These are phyloP conservation scores for Carassius carassius DNA, from an alignment of 2,113 vertebrate species.

Conservation along the genomic window DNA sequence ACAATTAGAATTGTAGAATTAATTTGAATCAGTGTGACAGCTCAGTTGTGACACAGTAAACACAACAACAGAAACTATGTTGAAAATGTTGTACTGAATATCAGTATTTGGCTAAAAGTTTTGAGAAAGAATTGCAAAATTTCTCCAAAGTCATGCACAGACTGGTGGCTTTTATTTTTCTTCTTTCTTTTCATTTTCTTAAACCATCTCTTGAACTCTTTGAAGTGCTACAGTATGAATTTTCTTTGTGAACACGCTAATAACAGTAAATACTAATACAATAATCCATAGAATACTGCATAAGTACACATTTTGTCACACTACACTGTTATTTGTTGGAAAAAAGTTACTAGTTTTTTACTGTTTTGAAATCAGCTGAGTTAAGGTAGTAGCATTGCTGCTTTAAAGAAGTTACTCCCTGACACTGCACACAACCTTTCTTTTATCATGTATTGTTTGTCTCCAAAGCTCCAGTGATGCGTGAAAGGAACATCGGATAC, in stretches of 20 bases:
- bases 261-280: neutral
- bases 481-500: slow-evolving; percentile 30
- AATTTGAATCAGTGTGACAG: neutral
- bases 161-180: neutral
- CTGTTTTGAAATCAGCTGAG: neutral
- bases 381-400: neutral
- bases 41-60: neutral
- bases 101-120: neutral
- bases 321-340: neutral
- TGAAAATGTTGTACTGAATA: neutral
- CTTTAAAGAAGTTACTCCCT: slow-evolving; percentile 1
- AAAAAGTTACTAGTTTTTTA: neutral
- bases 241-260: neutral
- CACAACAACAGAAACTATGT: neutral
- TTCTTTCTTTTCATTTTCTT: neutral
- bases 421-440: slow-evolving; percentile 13
- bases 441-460: slow-evolving; percentile 40
- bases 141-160: neutral
- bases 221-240: neutral
- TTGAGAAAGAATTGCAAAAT: neutral
- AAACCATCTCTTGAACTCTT: neutral
- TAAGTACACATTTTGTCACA: neutral
- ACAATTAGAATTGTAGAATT: neutral
- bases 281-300: neutral
- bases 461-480: slow-evolving; percentile 33